Evolutionary conservation across 2,113 vertebrate genomes (phyloP).

Genomic region (Boulengeromyrus knoepffleri): DNA sequence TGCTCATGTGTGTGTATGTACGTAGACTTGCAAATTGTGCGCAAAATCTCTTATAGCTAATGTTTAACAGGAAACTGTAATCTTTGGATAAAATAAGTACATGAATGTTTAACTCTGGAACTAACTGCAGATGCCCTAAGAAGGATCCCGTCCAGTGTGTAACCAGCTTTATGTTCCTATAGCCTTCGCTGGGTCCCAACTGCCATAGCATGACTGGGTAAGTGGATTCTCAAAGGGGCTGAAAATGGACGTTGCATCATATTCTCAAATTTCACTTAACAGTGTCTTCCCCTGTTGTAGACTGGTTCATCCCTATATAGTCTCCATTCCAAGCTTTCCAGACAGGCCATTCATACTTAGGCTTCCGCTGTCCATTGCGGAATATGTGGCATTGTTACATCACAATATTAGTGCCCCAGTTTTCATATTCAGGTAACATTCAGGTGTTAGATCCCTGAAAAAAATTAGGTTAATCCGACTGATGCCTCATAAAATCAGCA

Average conservation of each 20-base stretch:
- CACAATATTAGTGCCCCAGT: background rate
- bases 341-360: background rate
- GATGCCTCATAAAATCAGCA: background rate
- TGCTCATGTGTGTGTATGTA: background rate
- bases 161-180: background rate
- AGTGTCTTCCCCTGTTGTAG: background rate
- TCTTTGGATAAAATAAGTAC: background rate
- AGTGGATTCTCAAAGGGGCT: background rate
- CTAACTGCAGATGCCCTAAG: background rate
- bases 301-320: background rate
- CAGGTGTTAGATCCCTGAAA: background rate
- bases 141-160: background rate
- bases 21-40: background rate
- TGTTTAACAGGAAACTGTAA: background rate
- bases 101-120: background rate
- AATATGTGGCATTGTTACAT: background rate
- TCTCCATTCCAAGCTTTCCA: background rate
- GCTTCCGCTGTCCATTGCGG: background rate
- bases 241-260: background rate
- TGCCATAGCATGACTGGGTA: background rate
- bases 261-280: background rate
- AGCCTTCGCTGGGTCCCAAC: background rate
- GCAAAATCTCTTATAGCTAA: background rate
- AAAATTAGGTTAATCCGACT: background rate
- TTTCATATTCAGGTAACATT: background rate